A percentile compares a stretch with the other conserved stretches of the same genome.
Conservation (phyloP, 92 coral and sea anemone genomes). For the Palythoa heliodiscus region DNA sequence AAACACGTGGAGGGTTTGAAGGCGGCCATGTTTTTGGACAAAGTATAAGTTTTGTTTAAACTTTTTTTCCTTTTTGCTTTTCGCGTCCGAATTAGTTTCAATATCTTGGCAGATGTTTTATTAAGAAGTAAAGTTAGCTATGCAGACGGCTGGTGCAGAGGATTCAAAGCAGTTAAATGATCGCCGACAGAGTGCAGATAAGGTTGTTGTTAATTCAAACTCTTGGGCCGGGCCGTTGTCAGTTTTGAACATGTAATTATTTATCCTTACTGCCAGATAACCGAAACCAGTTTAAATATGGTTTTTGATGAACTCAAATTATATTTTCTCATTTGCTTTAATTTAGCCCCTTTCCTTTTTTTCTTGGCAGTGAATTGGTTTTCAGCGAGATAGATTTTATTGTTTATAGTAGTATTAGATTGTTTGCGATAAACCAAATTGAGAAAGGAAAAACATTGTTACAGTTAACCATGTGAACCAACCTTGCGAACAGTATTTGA, state of each 20-base stretch:
- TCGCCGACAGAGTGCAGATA: slow-evolving; percentile 60
- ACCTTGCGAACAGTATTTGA: too few species aligned
- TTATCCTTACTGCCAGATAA: not conserved
- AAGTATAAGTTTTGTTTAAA: not conserved
- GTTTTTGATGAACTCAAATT: not conserved
- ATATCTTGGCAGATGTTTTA: slow-evolving; percentile 26
- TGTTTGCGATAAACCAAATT: too few species aligned
- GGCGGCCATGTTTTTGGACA: slow-evolving; percentile 49
- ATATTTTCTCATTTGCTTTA: not conserved
- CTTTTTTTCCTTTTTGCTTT: not conserved
- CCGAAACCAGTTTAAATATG: not conserved
- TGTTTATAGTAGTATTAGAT: not conserved
- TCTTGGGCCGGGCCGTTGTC: not conserved
- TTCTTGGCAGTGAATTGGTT: not conserved
- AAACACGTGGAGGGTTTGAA: slow-evolving; percentile 49
- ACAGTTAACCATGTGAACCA: too few species aligned
- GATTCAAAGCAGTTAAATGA: slow-evolving; percentile 45
- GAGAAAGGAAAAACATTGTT: too few species aligned
- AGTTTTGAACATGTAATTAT: not conserved
- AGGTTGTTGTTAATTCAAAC: slow-evolving; percentile 41
- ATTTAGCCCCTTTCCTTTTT: not conserved
- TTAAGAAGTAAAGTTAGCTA: slow-evolving; percentile 41
- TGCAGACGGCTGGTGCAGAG: slow-evolving; percentile 48
- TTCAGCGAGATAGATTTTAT: not conserved
- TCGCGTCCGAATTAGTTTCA: not conserved